Evolutionary conservation across 2,113 vertebrate species (phyloP).

Genomic region (Grus americana): DNA sequence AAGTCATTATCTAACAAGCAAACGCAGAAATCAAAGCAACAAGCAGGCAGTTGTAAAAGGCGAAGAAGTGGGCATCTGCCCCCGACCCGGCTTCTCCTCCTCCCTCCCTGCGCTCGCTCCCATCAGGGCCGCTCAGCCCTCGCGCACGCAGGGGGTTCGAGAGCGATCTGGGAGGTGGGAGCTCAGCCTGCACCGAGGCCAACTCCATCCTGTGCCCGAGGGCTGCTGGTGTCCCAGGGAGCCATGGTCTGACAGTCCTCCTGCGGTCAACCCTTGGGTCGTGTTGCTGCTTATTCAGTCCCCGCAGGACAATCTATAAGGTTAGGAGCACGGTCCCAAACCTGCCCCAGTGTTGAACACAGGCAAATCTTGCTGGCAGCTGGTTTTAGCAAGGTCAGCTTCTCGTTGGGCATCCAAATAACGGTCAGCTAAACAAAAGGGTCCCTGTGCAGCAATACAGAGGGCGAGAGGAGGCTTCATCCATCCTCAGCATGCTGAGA

Average conservation of each 20-base stretch:
- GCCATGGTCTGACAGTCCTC: accelerated
- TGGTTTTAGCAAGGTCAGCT: neutral
- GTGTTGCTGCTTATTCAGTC: neutral
- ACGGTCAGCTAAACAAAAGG: neutral
- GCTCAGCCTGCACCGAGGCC: neutral
- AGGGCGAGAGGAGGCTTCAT: neutral
- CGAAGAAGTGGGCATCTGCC: neutral
- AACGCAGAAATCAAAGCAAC: neutral
- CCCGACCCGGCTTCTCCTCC: neutral
- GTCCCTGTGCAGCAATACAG: neutral
- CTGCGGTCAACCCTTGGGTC: accelerated
- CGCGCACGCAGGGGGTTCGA: accelerated
- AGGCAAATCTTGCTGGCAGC: neutral
- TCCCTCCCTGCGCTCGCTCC: neutral
- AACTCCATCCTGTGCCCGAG: neutral
- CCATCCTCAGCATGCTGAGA: neutral
- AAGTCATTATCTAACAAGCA: neutral
- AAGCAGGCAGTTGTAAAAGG: neutral
- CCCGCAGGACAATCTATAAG: accelerated
- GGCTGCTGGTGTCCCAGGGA: accelerated
- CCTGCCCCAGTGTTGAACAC: accelerated
- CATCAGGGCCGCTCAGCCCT: neutral
- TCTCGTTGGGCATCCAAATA: accelerated
- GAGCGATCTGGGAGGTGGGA: neutral
- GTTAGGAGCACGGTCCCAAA: neutral